Evolutionary conservation across 2,797 vertebrate genomes (phyloP), one percentile per base, ranked within the genome.

Genomic region (Muscicapa striata): DNA sequence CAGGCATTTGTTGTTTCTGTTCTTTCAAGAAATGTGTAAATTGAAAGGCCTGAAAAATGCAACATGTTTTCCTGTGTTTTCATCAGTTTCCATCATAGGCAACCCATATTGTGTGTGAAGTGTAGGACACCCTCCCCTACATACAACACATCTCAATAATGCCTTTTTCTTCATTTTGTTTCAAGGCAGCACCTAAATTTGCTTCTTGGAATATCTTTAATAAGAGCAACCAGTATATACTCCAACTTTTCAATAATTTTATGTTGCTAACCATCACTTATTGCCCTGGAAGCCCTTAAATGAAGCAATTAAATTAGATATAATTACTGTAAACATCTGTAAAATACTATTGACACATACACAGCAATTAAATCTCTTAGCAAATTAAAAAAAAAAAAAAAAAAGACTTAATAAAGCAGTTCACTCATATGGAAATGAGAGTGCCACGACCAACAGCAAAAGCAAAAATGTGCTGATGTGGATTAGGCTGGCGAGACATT

Each of bases 341-440:
- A 97, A 96, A 96, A 87, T 87, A 81, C 80, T 93, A 67, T 34
- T 96, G 84, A 87, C 57, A 70, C 23, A 91, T 75, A 80, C 24
- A 54, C 52, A 85, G 66, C 66, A 97, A 97, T 92, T 96, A 91
- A 94, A 85, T 87, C 17, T 96, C 64, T 80, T 43, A 30, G 43
- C 32, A 68, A 93, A 94, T 46, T 7, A 76, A 95, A 96, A 91
- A 80, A 40, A 34, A 76, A 95, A 96, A 91, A 80, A 40, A 34
- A 41, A 29, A 89, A 72, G 20, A 69, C 36, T 76, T 94, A 92
- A 93, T 93, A 64, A 92, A 92, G n/a, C 38, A 73, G 69, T 75
- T 64, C 1, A 58, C 38, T 91, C 32, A 36, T 66, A 84, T 14
- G 36, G 27, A 95, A 97, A 93, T 41, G 23, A 80, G 34, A 52